Evolutionary conservation across 2,797 vertebrate species (phyloP), one percentile per base, ranked within the genome.

Genomic region (Cichlasoma orientale): DNA sequence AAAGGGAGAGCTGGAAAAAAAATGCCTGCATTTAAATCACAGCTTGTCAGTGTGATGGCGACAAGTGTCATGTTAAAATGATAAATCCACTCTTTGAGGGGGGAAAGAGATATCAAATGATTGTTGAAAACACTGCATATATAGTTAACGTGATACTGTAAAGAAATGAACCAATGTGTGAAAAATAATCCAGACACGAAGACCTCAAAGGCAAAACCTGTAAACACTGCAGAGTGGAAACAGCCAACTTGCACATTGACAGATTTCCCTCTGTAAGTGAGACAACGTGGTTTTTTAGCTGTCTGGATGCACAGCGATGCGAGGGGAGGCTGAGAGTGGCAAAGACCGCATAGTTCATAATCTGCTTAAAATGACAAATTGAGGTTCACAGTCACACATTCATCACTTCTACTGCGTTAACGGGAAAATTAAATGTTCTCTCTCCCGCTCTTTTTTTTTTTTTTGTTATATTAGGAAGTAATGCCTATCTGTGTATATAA

Each of bases 111-210:
- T 33, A 25, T 59, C 6, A n/a, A 72, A 58, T 41, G 55, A 19
- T 31, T 44, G 13, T 21, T 71, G n/a, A 54, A 59, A 72, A 56
- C 11, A 31, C 56, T 31, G 4, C 29, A 12, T 27, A 38, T 41
- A 4, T 3, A 50, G 21, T 27, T 69, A 7, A 71, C 68, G 68
- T 72, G 21, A 36, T 29, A 29, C 27, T 33, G 2, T 18, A 12
- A 77, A 70, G 16, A 27, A 47, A 19, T 5, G 19, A 50, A 53
- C 3, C 4, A 13, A 19, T 5, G 14, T 47, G 44, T 47, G 44
- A 50, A 19, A 50, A 47, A 8, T 5, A 38, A 72, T 69, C 74
- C 80, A 78, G 68, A 72, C 75, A 78, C 55, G 16, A 36, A 52
- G 19, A 55, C 50, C 52, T 47, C 59, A 16, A 53, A 19, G 71